Conservation (phyloP, 92 coral and sea anemone genomes). For the Pocillopora grandis region DNA sequence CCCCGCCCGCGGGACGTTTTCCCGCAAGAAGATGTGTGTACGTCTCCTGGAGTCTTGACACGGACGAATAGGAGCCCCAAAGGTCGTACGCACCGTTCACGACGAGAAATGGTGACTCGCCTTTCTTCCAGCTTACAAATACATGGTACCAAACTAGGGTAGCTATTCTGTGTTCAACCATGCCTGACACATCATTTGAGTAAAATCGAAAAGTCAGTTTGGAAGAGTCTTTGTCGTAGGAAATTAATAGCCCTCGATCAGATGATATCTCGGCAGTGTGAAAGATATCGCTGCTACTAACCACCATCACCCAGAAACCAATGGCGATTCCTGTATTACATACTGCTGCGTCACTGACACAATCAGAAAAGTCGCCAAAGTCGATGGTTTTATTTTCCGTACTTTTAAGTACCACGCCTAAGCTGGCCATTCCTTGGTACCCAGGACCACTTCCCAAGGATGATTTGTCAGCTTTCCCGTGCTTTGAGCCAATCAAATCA, state of each 20-base stretch:
- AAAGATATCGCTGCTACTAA: conserved; percentile 13
- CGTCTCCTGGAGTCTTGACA: neutral
- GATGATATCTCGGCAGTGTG: conserved; percentile 8
- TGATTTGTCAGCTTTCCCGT: conserved; percentile 31
- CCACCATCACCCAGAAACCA: conserved; percentile 42
- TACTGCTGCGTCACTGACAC: conserved; percentile 56
- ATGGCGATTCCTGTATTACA: conserved; percentile 64
- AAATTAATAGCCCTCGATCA: conserved; percentile 36
- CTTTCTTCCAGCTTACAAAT: conserved; percentile 34
- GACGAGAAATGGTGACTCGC: neutral
- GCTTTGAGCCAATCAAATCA: conserved; percentile 68
- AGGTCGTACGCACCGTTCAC: conserved; percentile 25
- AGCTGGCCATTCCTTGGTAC: conserved; percentile 37
- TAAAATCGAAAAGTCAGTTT: neutral
- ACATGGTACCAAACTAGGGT: conserved; percentile 30
- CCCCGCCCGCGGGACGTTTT: conserved; percentile 13
- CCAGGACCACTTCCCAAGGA: neutral
- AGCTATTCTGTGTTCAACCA: neutral
- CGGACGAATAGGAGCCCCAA: neutral
- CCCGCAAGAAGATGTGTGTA: conserved; percentile 20
- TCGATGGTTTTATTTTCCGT: conserved; percentile 15
- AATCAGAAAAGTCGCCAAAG: conserved; percentile 69
- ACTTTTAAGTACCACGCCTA: conserved; percentile 24
- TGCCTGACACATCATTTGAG: neutral
- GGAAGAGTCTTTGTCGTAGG: neutral